A percentile compares a stretch with the other conserved stretches of the same genome.
Conservation (phyloP, 2,797 vertebrate species). For the Lithobates sylvaticus region DNA sequence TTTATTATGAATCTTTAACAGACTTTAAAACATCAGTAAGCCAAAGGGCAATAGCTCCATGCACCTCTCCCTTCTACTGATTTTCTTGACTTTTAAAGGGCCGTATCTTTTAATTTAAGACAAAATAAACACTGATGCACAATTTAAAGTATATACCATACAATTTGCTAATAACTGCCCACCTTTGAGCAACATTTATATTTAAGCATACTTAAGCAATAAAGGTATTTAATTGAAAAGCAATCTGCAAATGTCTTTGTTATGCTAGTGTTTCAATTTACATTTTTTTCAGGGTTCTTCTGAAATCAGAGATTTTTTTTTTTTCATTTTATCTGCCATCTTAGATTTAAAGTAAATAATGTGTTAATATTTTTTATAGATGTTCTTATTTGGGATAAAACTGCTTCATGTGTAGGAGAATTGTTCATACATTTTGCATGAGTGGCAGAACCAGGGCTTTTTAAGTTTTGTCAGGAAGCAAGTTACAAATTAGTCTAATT, state of each 20-base stretch:
- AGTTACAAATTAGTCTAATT: constrained; percentile 55
- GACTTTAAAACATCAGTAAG: too few species aligned
- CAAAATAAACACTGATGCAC: too few species aligned
- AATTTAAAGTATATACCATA: not conserved
- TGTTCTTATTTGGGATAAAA: too few species aligned
- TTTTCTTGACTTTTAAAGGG: too few species aligned
- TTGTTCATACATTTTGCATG: constrained; percentile 55
- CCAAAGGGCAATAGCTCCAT: too few species aligned
- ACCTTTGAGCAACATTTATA: not conserved
- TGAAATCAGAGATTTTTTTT: constrained; percentile 21
- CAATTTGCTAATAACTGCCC: not conserved
- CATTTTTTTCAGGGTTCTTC: not conserved
- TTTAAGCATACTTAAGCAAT: not conserved
- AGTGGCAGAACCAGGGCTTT: constrained; percentile 29
- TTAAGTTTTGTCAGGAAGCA: constrained; percentile 44
- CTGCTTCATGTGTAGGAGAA: constrained; percentile 20
- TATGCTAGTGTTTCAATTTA: not conserved
- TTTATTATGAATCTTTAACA: too few species aligned
- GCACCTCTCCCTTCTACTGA: too few species aligned
- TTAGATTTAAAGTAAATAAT: not conserved
- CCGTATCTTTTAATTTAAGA: too few species aligned
- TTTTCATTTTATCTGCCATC: not conserved
- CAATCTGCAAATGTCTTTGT: constrained; percentile 2
- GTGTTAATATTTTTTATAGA: not conserved
- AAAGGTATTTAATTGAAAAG: not conserved